phyloP scores from a whole-genome alignment of 2,113 vertebrate genomes.

The Platichthys flesus region DNA sequence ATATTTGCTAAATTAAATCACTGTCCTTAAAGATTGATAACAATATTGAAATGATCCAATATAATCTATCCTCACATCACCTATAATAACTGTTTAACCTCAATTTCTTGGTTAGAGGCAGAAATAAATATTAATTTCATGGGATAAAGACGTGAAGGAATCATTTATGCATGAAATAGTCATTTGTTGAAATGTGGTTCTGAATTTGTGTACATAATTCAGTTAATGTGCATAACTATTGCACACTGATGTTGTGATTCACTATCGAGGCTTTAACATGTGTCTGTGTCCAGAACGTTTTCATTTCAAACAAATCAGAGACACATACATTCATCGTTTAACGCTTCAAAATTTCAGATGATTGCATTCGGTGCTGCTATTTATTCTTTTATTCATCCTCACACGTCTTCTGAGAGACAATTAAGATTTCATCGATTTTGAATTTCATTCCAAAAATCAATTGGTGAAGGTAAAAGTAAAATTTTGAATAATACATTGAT shows the following conservation, averaged over 20 bases:
- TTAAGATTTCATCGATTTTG: background rate
- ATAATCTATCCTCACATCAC: too few relatives aligned
- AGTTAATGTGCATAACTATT: background rate
- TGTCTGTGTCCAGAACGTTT: background rate
- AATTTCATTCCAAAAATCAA: background rate
- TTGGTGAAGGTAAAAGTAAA: background rate
- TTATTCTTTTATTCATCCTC: background rate
- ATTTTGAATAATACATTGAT: background rate
- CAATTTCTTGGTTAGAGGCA: too few relatives aligned
- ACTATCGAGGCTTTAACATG: background rate
- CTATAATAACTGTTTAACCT: too few relatives aligned
- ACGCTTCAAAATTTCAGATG: background rate
- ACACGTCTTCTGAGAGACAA: background rate
- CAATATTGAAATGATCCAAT: too few relatives aligned
- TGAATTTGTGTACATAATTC: background rate
- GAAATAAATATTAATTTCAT: too few relatives aligned
- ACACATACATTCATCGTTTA: background rate
- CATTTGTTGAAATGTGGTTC: too few relatives aligned
- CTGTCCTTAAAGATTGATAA: too few relatives aligned
- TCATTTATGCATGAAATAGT: too few relatives aligned
- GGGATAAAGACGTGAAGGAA: too few relatives aligned
- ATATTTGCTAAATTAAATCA: too few relatives aligned
- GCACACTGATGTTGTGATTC: too few relatives aligned
- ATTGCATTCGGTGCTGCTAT: background rate
- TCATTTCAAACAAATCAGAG: background rate